Base-by-base conservation (phyloP, 2,888 invertebrate species). In the Eupithecia insigniata region DNA sequence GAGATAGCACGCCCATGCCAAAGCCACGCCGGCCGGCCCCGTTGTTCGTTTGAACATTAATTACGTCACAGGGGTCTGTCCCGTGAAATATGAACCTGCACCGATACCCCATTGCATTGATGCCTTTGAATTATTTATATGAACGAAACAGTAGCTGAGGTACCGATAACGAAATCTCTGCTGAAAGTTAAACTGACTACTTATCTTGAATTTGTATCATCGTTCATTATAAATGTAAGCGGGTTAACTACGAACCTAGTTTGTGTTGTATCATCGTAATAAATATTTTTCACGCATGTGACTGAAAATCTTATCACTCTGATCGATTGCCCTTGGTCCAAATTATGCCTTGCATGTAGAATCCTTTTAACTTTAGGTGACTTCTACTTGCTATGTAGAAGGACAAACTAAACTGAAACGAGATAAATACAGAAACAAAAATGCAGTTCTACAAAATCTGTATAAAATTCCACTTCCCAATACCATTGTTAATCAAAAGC, bases 81-180 rank as follows among this genome's bases (percentile, higher is more conserved):
- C 83, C 83, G 87, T 91, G 90, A 91, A 90, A 91, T 91, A 91
- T 90, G 91, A 87, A 89, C 89, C 90, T 87, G 89, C 87, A 86
- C 81, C 84, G 86, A 88, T 87, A 89, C 86, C 84, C 83, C 84
- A 84, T 85, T 87, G 88, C 87, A 87, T 85, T 87, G 86, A 89
- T 85, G 86, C 82, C 78, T 83, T 82, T 89, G 87, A 88, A 90
- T 90, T 88, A 91, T 91, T 88, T 87, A 90, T 87, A 90, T 88
- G 86, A 82, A 77, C 76, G 78, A 78, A 69, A 71, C 62, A 67
- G 74, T 74, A 71, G 26, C 26, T 55, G 55, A 26, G 55, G 55
- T 55, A 8, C 1, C 14, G 12, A 55, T 55, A 55, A 5, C 26
- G 5, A 26, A 14, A 14, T 55, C 55, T 55, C 1, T 55, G 26